Evolutionary conservation across 2,888 invertebrate species (phyloP).

Genomic region (Mellilla xanthometata): DNA sequence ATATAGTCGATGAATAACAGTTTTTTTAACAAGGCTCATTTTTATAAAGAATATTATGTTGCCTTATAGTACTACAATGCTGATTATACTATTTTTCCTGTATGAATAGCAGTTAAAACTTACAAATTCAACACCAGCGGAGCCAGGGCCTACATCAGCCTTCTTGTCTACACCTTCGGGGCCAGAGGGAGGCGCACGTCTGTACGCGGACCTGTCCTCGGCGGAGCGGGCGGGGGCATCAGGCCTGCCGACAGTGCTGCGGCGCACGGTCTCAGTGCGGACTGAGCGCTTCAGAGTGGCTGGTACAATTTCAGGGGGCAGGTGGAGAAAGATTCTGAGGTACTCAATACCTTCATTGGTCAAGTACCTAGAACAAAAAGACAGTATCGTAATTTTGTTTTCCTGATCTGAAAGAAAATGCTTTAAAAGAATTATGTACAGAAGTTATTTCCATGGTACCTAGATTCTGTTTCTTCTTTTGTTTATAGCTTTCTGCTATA

Average conservation of each 20-base stretch:
- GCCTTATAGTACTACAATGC: no score
- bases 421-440: no score
- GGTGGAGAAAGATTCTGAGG: constrained; percentile 95
- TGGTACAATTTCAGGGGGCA: constrained; percentile 99
- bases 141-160: constrained; percentile 98
- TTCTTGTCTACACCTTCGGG: constrained; percentile 92
- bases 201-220: constrained; percentile 92
- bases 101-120: constrained; percentile 43
- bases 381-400: no score
- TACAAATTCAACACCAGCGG: constrained; percentile 94
- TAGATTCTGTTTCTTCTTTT: no score
- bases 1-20: no score
- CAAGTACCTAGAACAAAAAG: constrained; percentile 92
- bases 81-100: no score
- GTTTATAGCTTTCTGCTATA: no score
- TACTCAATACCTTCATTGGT: constrained; percentile 99
- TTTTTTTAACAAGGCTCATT: no score
- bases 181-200: constrained; percentile 87
- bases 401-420: no score
- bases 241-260: constrained; percentile 87
- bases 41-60: no score
- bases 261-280: constrained; percentile 92
- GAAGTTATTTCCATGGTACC: no score
- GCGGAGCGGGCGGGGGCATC: constrained; percentile 88
- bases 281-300: constrained; percentile 97